Evolutionary conservation across 2,888 invertebrate genomes (phyloP).

Genomic region (Acheta domesticus): DNA sequence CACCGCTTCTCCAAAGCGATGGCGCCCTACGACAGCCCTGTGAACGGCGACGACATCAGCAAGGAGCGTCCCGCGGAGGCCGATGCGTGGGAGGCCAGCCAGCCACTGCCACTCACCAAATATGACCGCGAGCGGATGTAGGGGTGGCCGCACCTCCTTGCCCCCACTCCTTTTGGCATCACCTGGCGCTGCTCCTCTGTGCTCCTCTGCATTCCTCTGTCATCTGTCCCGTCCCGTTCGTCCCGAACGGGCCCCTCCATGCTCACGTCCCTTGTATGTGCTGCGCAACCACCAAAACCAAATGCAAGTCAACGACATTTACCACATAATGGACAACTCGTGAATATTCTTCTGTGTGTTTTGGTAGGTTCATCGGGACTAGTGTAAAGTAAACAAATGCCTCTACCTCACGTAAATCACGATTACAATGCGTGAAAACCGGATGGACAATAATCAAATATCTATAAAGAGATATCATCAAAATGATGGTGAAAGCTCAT

Average conservation of each 20-base stretch:
- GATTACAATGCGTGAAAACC: background rate
- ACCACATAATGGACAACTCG: background rate
- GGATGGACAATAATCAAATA: background rate
- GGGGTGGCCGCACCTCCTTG: background rate
- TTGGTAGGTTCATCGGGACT: background rate
- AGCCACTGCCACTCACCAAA: slow-evolving; percentile 68
- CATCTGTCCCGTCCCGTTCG: too few species aligned
- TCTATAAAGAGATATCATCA: too few species aligned
- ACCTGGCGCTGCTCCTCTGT: background rate
- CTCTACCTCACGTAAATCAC: background rate
- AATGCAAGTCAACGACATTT: too few species aligned
- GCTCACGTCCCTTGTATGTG: too few species aligned
- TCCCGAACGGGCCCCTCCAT: too few species aligned
- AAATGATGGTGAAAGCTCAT: too few species aligned
- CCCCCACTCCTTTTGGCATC: background rate
- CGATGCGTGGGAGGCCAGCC: slow-evolving; percentile 41
- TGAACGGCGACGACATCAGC: slow-evolving; percentile 47
- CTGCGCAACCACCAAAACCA: too few species aligned
- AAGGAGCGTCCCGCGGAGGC: slow-evolving; percentile 45
- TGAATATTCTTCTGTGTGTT: slow-evolving; percentile 11
- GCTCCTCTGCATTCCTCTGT: background rate
- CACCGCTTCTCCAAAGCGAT: slow-evolving; percentile 51
- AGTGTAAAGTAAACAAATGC: slow-evolving; percentile 4
- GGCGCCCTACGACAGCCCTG: background rate
- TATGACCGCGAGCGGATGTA: slow-evolving; percentile 56